Evolutionary conservation across 1,140 invertebrate species (phyloP), one percentile per base, ranked within the genome.

Genomic region (Spodoptera frugiperda): DNA sequence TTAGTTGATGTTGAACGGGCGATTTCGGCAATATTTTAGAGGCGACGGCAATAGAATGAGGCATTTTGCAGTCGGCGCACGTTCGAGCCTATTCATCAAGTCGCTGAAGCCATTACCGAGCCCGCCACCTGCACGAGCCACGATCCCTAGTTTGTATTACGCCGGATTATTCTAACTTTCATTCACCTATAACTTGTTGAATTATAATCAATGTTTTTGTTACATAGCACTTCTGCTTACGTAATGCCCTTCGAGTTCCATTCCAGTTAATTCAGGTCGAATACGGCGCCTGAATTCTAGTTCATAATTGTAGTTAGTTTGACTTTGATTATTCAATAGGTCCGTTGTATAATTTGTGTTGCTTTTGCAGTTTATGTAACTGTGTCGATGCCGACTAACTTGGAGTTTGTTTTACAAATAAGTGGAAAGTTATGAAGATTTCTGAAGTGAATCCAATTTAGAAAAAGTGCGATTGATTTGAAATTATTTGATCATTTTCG

Each of bases 11-110:
- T 89, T 89, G 86, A 89, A 85, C 86, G 83, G 86, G 85, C 82
- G 88, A 90, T 92, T 91, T 89, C 67, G 85, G 88, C 77, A 88
- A 90, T 92, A 92, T 90, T 90, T 90, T 88, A 91, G 80, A 85
- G 79, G 83, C 76, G 82, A 86, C 80, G 82, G 80, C 87, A 82
- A 89, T 88, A 87, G 84, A 87, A 87, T 88, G 85, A 79, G 82
- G 79, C 87, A 79, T 89, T 92, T 91, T 85, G 89, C 83, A 89
- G 78, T 82, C 91, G 39, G 70, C 80, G 80, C 91, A 92, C 91
- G 91, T 92, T 82, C 76, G 71, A 59, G 80, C 86, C 89, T 89
- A 91, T 89, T 91, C 89, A 90, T 90, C 89, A 90, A 89, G 85
- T 86, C 81, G 82, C 79, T 81, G 81, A 80, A 82, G 83, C 88